A percentile compares a stretch with the other conserved stretches of the same genome.
phyloP scores from a whole-genome alignment of 1,140 invertebrate genomes.

The Cataglyphis hispanica region DNA sequence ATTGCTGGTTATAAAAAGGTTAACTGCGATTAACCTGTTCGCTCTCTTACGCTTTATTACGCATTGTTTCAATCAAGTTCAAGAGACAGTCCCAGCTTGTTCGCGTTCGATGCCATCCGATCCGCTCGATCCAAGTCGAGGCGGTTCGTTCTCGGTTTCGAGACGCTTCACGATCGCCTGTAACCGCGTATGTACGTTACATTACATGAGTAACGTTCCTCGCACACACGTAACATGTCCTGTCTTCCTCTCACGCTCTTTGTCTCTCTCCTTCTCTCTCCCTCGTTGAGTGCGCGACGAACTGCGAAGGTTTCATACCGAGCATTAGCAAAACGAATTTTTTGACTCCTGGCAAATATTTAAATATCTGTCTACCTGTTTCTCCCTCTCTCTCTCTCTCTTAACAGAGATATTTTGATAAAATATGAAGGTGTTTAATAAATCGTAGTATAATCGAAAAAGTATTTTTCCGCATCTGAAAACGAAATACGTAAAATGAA shows the following conservation, averaged over 20 bases:
- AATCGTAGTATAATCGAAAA: not conserved
- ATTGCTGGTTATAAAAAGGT: slow-evolving; percentile 68
- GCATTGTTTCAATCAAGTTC: slow-evolving; percentile 76
- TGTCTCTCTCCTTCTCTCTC: slow-evolving; percentile 33
- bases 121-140: not conserved
- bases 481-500: too few species aligned
- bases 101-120: slow-evolving; percentile 58
- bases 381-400: too few species aligned
- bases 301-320: slow-evolving; percentile 32
- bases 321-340: not conserved
- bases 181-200: too few species aligned
- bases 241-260: too few species aligned
- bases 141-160: not conserved
- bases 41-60: slow-evolving; percentile 72
- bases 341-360: not conserved
- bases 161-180: not conserved
- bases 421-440: not conserved
- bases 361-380: not conserved
- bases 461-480: too few species aligned
- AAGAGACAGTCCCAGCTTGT: slow-evolving; percentile 40
- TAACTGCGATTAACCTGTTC: slow-evolving; percentile 79
- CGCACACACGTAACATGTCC: slow-evolving; percentile 2
- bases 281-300: slow-evolving; percentile 47
- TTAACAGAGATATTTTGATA: not conserved
- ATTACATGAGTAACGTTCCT: not conserved